Percentiles rank a stretch among this genome's conserved stretches.
Evolutionary conservation across 2,797 vertebrate genomes (phyloP).

Genomic region (Podarcis lilfordi): DNA sequence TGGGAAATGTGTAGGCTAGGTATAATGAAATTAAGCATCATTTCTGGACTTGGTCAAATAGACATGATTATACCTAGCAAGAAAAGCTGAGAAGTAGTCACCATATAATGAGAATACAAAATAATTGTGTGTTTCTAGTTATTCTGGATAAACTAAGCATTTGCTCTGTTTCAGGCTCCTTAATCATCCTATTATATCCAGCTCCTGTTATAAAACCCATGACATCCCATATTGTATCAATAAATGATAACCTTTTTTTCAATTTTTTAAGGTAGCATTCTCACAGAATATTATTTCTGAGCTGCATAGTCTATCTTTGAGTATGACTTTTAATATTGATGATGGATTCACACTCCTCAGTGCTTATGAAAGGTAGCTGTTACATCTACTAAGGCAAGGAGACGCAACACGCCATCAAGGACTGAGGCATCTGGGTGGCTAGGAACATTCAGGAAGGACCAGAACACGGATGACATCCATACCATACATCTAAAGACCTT

Average conservation of each 20-base stretch:
- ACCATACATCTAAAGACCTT: too few species aligned
- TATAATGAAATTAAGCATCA: conserved; percentile 12
- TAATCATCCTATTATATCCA: background rate
- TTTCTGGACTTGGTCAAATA: conserved; percentile 14
- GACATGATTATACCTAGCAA: background rate
- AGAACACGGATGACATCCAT: background rate
- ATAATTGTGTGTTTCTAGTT: background rate
- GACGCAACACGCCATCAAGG: background rate
- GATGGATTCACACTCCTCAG: background rate
- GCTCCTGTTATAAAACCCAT: background rate
- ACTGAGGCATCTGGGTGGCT: background rate
- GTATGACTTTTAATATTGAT: background rate
- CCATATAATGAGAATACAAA: background rate
- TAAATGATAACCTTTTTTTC: background rate
- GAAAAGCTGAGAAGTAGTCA: background rate
- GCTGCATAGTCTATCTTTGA: background rate
- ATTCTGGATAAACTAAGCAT: background rate
- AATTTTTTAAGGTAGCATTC: background rate
- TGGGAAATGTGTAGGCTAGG: background rate
- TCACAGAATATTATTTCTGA: conserved; percentile 12
- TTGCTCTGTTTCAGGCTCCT: background rate
- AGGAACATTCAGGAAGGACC: background rate
- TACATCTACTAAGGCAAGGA: background rate
- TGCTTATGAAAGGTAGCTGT: background rate
- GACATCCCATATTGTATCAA: background rate